These are phyloP conservation scores for Acanthaster planci DNA, from an alignment of 35 echinoderm and acorn worm genomes.

Conservation along the genomic window DNA sequence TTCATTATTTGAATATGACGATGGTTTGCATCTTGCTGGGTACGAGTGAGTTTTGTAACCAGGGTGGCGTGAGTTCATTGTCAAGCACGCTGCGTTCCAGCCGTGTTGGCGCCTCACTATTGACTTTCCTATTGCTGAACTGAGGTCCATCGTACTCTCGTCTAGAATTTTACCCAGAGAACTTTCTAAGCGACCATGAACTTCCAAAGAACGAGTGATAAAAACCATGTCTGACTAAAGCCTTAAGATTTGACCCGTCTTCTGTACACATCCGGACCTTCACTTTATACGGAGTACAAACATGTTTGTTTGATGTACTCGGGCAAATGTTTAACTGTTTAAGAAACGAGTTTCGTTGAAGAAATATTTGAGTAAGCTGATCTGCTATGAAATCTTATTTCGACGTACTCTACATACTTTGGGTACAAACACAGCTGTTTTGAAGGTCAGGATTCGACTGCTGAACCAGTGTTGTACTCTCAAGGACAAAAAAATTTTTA, in stretches of 20 bases:
- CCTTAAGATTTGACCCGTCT: constrained; percentile 12
- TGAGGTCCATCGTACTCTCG: constrained; percentile 25
- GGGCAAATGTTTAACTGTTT: constrained; percentile 19
- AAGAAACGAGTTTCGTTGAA: background rate
- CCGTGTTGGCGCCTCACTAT: constrained; percentile 14
- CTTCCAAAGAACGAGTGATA: constrained; percentile 21
- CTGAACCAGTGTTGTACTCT: background rate
- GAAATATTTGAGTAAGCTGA: background rate
- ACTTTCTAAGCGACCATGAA: constrained; percentile 28
- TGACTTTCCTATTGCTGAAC: constrained; percentile 28
- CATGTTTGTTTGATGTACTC: constrained; percentile 20
- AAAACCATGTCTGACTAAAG: constrained; percentile 13
- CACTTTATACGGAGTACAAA: background rate
- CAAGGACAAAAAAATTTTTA: background rate
- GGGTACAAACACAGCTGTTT: constrained; percentile 11
- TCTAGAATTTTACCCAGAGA: constrained; percentile 18
- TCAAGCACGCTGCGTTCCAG: constrained; percentile 14
- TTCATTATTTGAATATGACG: background rate
- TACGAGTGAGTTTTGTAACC: constrained; percentile 8
- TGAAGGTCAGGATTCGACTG: background rate
- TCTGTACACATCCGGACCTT: constrained; percentile 22
- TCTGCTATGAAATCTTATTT: background rate
- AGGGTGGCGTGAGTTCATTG: constrained; percentile 9
- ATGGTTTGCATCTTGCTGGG: background rate
- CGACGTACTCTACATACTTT: background rate